Conservation (phyloP, 2,888 invertebrate genomes). For the Campoplex nolae region DNA sequence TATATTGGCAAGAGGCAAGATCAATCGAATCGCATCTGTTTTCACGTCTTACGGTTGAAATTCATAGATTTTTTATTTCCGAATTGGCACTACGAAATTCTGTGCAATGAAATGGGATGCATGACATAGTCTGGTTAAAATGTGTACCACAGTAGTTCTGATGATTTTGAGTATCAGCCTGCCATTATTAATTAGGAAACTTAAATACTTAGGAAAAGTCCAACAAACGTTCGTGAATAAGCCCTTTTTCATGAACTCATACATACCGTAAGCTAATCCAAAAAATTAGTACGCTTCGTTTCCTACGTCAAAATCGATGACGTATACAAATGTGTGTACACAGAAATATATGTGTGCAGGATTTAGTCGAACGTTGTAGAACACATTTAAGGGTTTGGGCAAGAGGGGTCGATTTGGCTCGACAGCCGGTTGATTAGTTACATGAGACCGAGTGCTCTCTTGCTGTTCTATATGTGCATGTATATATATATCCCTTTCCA, state of each 20-base stretch:
- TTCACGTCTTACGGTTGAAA: too few relatives aligned
- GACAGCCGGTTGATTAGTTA: constrained; percentile 81
- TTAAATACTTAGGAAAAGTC: too few relatives aligned
- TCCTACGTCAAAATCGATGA: constrained; percentile 65
- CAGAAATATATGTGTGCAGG: constrained; percentile 33
- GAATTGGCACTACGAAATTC: too few relatives aligned
- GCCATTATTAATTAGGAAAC: neutral
- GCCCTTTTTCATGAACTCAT: too few relatives aligned
- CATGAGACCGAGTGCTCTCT: constrained; percentile 74
- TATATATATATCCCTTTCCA: constrained; percentile 29
- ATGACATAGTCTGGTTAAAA: too few relatives aligned
- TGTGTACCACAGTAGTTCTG: too few relatives aligned
- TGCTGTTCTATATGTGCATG: constrained; percentile 39
- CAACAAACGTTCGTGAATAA: too few relatives aligned
- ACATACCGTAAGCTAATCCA: neutral
- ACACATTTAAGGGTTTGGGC: constrained; percentile 66
- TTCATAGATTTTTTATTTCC: too few relatives aligned
- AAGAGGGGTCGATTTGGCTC: constrained; percentile 77
- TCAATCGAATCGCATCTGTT: too few relatives aligned
- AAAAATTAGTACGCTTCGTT: constrained; percentile 46
- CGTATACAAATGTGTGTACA: constrained; percentile 32
- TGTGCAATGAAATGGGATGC: too few relatives aligned
- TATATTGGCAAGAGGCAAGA: too few relatives aligned
- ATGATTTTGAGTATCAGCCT: neutral
- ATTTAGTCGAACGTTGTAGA: constrained; percentile 66